Base-by-base conservation (phyloP, 2,113 vertebrate genomes). In the Hemichromis elongatus region DNA sequence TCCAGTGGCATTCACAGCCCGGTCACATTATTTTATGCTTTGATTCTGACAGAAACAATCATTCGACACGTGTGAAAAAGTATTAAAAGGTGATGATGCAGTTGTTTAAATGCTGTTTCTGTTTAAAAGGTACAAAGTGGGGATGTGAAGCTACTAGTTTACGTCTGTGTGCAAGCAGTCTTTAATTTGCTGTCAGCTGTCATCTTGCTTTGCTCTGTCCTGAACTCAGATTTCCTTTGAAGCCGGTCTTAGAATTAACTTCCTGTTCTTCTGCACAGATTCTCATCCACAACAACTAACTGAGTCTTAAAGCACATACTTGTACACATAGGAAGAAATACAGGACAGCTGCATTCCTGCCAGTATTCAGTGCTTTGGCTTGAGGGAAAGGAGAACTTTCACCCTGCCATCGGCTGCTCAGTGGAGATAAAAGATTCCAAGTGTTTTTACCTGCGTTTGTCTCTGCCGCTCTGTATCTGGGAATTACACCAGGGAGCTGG, bases 351-450 rank as follows among this genome's bases (percentile, higher is more conserved):
- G 79, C 88, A 75, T 86, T 75, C 77, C 84, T 84, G 80, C 86
- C 92, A 89, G 94, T 87, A 79, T 92, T 92, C 89, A 77, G 68
- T 91, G 87, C 91, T 94, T 90, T 93, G 93, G 88, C 92, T 94
- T 90, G 88, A 92, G 92, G 93, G 88, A 92, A 91, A 90, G 92
- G 79, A 90, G 95, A 95, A 94, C 94, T 93, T 92, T 91, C 91
- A 91, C 92, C 94, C 91, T 81, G 90, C 91, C 87, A 77, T 90
- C 80, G 87, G 93, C 96, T 96, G 95, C 94, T 77, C 11, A 63
- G 42, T 90, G 47, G 88, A 96, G 96, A 96, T 96, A 96, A 96
- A 96, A 95, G 94, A 96, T 95, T 95, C 92, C 4, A 82, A 82
- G 85, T 89, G 86, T 92, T 89, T 90, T 88, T 90, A 84, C 92